These are phyloP conservation scores for Horisme vitalbata DNA, from an alignment of 2,888 invertebrate species.

Conservation along the genomic window DNA sequence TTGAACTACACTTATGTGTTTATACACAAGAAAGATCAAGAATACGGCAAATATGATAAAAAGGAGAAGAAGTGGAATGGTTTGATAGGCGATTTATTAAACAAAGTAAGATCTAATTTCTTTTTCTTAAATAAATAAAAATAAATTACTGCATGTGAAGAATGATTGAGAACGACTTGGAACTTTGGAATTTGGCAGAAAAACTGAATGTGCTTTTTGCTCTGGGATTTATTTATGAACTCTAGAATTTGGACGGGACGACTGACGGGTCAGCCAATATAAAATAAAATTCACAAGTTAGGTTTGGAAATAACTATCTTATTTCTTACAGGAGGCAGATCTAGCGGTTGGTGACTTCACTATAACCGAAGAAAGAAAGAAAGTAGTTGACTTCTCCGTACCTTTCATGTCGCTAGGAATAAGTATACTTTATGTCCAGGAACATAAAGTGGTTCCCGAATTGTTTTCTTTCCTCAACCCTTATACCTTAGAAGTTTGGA, in stretches of 20 bases:
- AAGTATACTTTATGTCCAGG: conserved; percentile 92
- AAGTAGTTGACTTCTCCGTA: conserved; percentile 95
- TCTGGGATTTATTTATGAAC: too few relatives aligned
- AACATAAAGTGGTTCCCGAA: conserved; percentile 88
- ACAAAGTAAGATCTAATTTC: conserved; percentile 51
- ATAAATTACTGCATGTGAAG: too few relatives aligned
- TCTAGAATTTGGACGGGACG: too few relatives aligned
- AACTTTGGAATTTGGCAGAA: too few relatives aligned
- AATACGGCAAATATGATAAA: conserved; percentile 52
- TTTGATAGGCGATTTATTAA: conserved; percentile 64
- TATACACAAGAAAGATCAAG: conserved; percentile 46
- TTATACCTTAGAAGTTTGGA: conserved; percentile 92
- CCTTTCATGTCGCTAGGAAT: conserved; percentile 98
- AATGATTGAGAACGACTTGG: too few relatives aligned
- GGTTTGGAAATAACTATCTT: background rate
- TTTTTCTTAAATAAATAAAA: background rate
- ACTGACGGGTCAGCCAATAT: too few relatives aligned
- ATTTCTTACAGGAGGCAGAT: conserved; percentile 59
- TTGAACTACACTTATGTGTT: conserved; percentile 64
- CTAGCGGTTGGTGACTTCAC: conserved; percentile 87
- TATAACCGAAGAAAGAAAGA: conserved; percentile 94
- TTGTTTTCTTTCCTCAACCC: conserved; percentile 95
- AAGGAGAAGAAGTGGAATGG: conserved; percentile 67
- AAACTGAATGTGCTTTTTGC: too few relatives aligned
- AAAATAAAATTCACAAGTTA: too few relatives aligned